Evolutionary conservation across 2,797 vertebrate species (phyloP).

Genomic region (Rachycentron canadum): DNA sequence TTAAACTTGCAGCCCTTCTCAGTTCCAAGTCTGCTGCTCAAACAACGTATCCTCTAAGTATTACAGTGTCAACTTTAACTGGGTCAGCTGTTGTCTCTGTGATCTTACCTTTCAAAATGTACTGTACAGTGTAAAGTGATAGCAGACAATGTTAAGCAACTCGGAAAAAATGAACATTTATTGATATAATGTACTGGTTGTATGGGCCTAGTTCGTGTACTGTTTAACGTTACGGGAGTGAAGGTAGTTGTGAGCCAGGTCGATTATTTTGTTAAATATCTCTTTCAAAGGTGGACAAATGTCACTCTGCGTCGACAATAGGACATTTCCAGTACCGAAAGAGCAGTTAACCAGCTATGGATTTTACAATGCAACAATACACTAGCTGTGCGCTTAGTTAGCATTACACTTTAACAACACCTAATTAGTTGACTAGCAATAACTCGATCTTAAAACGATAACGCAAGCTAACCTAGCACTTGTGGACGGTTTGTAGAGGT

Average conservation of each 20-base stretch:
- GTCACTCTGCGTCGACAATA: background rate
- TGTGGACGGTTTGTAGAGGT: conserved; percentile 31
- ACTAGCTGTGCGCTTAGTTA: background rate
- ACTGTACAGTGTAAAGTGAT: background rate
- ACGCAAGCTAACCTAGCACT: conserved; percentile 58
- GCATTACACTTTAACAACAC: background rate
- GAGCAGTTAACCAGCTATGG: background rate
- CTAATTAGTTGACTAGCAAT: conserved; percentile 35
- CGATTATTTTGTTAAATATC: background rate
- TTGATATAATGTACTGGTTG: background rate
- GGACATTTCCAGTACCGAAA: background rate
- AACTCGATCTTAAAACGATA: conserved; percentile 38
- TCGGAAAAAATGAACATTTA: background rate
- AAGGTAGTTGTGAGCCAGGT: background rate
- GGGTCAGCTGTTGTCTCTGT: conserved; percentile 33
- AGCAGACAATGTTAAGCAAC: background rate
- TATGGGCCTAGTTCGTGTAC: rapidly evolving
- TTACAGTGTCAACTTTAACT: conserved; percentile 38
- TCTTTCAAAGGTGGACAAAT: background rate
- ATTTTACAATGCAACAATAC: background rate
- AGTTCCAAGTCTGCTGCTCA: background rate
- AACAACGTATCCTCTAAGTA: conserved; percentile 4
- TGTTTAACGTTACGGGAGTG: background rate
- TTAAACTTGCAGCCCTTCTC: background rate
- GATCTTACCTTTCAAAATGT: conserved; percentile 21